Evolutionary conservation across 2,113 vertebrate species (phyloP).

Genomic region (Geococcyx californianus): DNA sequence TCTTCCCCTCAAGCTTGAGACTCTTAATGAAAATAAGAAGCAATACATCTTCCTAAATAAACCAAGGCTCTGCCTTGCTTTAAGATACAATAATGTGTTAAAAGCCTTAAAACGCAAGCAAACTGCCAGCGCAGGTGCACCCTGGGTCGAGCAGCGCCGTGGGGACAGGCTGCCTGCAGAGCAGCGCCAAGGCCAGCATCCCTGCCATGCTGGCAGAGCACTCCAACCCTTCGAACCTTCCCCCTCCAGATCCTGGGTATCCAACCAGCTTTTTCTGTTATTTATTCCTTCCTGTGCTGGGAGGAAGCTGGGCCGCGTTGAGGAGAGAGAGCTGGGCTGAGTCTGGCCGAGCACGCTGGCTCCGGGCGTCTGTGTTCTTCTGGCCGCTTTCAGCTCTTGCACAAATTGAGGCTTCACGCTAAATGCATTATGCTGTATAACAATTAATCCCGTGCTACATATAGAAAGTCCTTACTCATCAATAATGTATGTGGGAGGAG

Average conservation of each 20-base stretch:
- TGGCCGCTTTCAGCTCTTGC: slow-evolving; percentile 53
- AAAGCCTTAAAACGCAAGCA: background rate
- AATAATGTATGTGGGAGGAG: slow-evolving; percentile 71
- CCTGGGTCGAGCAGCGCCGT: background rate
- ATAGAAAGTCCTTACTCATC: slow-evolving; percentile 74
- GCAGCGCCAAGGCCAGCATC: background rate
- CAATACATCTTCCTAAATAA: background rate
- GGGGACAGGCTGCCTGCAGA: background rate
- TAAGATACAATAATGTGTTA: background rate
- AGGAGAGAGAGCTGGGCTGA: background rate
- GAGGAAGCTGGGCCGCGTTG: slow-evolving; percentile 14
- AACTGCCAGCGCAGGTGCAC: background rate
- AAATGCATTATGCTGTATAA: slow-evolving; percentile 62
- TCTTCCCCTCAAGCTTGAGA: background rate
- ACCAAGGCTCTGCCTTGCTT: background rate
- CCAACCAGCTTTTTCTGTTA: background rate
- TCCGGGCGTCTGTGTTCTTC: slow-evolving; percentile 45
- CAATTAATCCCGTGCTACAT: slow-evolving; percentile 69
- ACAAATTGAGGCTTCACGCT: slow-evolving; percentile 69
- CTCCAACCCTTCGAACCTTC: background rate
- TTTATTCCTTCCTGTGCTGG: background rate
- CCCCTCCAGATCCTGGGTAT: background rate
- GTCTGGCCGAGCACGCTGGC: slow-evolving; percentile 21
- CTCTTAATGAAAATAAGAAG: background rate
- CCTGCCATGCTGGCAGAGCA: background rate